These are phyloP conservation scores for Pachyseris speciosa DNA, from an alignment of 64 coral and sea anemone genomes.

Conservation along the genomic window DNA sequence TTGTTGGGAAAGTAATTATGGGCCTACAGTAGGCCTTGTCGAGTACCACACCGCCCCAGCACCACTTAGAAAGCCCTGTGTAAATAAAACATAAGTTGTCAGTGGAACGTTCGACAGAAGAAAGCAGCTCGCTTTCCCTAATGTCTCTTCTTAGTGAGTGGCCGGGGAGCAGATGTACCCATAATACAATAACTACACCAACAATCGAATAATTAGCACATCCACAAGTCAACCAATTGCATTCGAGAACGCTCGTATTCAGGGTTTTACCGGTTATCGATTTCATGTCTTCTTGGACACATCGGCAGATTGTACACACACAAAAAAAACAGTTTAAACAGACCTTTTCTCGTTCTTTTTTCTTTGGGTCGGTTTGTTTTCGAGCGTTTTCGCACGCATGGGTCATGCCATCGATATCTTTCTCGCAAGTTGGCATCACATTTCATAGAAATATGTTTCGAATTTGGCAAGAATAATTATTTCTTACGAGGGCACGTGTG, in stretches of 20 bases:
- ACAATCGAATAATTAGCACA: slow-evolving; percentile 50
- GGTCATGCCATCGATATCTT: neutral
- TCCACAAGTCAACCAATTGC: slow-evolving; percentile 21
- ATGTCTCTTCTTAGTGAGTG: slow-evolving; percentile 46
- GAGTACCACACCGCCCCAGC: neutral
- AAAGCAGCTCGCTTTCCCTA: slow-evolving; percentile 58
- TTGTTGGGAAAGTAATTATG: slow-evolving; percentile 38
- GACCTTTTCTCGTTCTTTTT: neutral
- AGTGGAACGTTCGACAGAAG: slow-evolving; percentile 45
- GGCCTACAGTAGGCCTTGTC: slow-evolving; percentile 36
- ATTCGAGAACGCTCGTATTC: neutral
- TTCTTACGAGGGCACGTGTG: slow-evolving; percentile 46
- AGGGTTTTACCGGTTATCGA: slow-evolving; percentile 31
- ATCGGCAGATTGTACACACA: slow-evolving; percentile 23
- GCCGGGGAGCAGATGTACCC: slow-evolving; percentile 28
- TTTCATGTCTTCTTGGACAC: neutral
- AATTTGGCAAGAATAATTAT: slow-evolving; percentile 30
- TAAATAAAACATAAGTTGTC: slow-evolving; percentile 64
- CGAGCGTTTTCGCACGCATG: neutral
- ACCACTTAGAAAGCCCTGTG: slow-evolving; percentile 42
- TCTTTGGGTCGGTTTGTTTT: neutral
- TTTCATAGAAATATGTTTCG: slow-evolving; percentile 17
- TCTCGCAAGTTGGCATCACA: neutral
- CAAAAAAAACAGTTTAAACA: slow-evolving; percentile 52
- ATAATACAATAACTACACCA: slow-evolving; percentile 53